A percentile compares a stretch with the other conserved stretches of the same genome.
These are phyloP conservation scores for Eueremaeus valkanovi DNA, from an alignment of 2,888 invertebrate genomes.

Conservation along the genomic window DNA sequence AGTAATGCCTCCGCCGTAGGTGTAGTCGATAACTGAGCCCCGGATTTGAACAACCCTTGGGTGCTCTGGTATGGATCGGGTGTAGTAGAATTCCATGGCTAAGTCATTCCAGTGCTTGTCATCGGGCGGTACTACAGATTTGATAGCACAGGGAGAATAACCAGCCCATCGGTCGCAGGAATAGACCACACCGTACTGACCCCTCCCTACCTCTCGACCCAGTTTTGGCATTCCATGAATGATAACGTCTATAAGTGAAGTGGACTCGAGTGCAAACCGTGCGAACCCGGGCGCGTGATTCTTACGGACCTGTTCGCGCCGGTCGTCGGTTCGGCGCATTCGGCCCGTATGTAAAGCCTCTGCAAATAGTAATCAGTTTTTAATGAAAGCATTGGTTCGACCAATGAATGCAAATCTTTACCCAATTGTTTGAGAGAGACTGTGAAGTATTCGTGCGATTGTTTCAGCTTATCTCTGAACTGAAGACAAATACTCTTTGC, in stretches of 20 bases:
- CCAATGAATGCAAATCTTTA: background rate
- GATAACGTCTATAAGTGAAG: conserved; percentile 72
- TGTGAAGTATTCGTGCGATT: conserved; percentile 73
- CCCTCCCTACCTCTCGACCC: conserved; percentile 61
- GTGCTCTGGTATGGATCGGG: conserved; percentile 77
- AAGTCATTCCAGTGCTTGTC: conserved; percentile 83
- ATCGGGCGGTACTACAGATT: conserved; percentile 82
- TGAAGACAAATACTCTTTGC: conserved; percentile 68
- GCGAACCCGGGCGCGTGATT: conserved; percentile 75
- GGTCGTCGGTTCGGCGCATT: conserved; percentile 73
- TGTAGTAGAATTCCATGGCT: conserved; percentile 86
- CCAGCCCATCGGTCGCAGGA: conserved; percentile 69
- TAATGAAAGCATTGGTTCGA: conserved; percentile 41
- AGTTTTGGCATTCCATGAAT: conserved; percentile 60
- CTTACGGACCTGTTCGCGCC: conserved; percentile 67
- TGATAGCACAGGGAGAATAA: conserved; percentile 71
- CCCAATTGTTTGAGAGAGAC: conserved; percentile 64
- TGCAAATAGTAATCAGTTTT: background rate
- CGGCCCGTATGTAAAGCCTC: conserved; percentile 65
- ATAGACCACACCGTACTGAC: conserved; percentile 86
- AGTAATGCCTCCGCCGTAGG: conserved; percentile 63
- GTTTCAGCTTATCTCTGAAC: conserved; percentile 69
- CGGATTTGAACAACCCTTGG: conserved; percentile 60
- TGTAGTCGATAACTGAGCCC: conserved; percentile 76
- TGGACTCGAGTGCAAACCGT: conserved; percentile 73